These are phyloP conservation scores for Urocolius indicus DNA, from an alignment of 2,113 vertebrate genomes.

Conservation along the genomic window DNA sequence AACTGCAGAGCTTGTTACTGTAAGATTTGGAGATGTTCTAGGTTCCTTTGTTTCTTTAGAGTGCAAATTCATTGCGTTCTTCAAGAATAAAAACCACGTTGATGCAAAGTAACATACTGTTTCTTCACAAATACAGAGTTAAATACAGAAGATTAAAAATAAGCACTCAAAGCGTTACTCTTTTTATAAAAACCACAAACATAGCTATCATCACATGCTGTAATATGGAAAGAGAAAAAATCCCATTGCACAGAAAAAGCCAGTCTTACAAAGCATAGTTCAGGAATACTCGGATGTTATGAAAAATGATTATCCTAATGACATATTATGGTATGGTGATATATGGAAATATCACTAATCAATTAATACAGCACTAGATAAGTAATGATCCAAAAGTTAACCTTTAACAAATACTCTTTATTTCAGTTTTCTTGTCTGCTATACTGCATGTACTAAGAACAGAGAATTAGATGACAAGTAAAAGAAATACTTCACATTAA, in stretches of 20 bases:
- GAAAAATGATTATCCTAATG: not conserved
- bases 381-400: not conserved
- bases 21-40: not conserved
- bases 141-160: not conserved
- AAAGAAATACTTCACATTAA: not conserved
- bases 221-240: not conserved
- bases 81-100: not conserved
- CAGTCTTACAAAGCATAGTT: not conserved
- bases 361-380: not conserved
- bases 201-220: not conserved
- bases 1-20: not conserved
- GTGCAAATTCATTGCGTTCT: not conserved
- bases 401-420: not conserved
- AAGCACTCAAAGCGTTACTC: not conserved
- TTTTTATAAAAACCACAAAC: not conserved
- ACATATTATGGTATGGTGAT: not conserved
- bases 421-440: not conserved
- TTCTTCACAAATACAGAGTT: not conserved
- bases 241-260: not conserved
- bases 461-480: not conserved
- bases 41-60: not conserved
- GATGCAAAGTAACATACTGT: not conserved
- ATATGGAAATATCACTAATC: not conserved
- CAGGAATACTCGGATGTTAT: slow-evolving; percentile 9
- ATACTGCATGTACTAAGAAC: not conserved